These are phyloP conservation scores for Sebastes taczanowskii DNA, from an alignment of 2,797 vertebrate species.

Conservation along the genomic window DNA sequence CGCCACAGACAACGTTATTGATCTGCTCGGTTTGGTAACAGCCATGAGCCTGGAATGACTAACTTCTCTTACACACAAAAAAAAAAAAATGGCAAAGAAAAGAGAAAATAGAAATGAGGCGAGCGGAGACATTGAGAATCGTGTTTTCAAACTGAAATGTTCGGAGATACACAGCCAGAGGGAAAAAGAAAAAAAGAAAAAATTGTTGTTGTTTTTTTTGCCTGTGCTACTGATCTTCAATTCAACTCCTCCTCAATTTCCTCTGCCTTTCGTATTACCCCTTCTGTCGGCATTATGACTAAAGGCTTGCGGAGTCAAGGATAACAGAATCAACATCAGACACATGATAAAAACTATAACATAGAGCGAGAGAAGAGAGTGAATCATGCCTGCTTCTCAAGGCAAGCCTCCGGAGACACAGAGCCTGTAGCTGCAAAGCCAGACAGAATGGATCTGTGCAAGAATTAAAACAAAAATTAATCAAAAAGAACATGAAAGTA, in stretches of 20 bases:
- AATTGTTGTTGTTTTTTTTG: neutral
- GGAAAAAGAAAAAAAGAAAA: neutral
- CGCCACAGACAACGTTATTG: slow-evolving; percentile 30
- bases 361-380: slow-evolving; percentile 12
- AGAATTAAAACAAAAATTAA: slow-evolving; percentile 60
- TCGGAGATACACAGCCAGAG: slow-evolving; percentile 44
- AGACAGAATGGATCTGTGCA: slow-evolving; percentile 45
- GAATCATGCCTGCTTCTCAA: slow-evolving; percentile 38
- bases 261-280: slow-evolving; percentile 39
- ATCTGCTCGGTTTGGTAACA: slow-evolving; percentile 29
- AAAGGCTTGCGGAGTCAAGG: slow-evolving; percentile 44
- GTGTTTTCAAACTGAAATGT: slow-evolving; percentile 38
- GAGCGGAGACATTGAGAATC: slow-evolving; percentile 15
- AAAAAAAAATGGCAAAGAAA: slow-evolving; percentile 7
- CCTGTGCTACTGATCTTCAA: slow-evolving; percentile 32
- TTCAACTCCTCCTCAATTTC: slow-evolving; percentile 52
- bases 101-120: slow-evolving; percentile 28
- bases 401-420: slow-evolving; percentile 47
- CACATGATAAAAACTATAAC: slow-evolving; percentile 42
- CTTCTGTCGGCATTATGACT: slow-evolving; percentile 34
- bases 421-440: slow-evolving; percentile 48
- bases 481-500: slow-evolving; percentile 58
- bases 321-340: slow-evolving; percentile 60
- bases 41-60: neutral
- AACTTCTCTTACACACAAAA: neutral